Evolutionary conservation across 1,140 invertebrate species (phyloP).

Genomic region (Drosophila aff.): DNA sequence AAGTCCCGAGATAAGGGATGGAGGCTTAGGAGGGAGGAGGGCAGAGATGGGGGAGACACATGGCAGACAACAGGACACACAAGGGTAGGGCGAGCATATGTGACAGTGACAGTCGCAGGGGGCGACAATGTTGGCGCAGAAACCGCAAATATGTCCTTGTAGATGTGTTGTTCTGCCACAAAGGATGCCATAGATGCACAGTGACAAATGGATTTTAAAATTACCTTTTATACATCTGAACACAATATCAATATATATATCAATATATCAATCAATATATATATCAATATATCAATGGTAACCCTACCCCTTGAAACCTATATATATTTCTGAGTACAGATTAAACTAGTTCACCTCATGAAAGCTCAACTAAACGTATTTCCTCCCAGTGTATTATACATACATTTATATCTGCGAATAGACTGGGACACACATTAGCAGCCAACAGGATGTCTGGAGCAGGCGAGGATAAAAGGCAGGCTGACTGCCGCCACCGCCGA

Average conservation of each 20-base stretch:
- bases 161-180: constrained; percentile 53
- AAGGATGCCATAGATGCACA: constrained; percentile 33
- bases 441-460: constrained; percentile 66
- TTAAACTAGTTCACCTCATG: neutral
- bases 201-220: neutral
- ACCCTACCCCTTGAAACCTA: too few species aligned
- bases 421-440: constrained; percentile 56
- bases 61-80: constrained; percentile 32
- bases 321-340: neutral
- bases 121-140: constrained; percentile 77
- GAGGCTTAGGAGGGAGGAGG: neutral
- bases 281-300: neutral
- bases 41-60: constrained; percentile 8
- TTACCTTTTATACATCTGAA: too few species aligned
- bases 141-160: constrained; percentile 77
- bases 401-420: constrained; percentile 14
- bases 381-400: constrained; percentile 4
- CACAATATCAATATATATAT: too few species aligned
- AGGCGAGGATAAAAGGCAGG: constrained; percentile 50
- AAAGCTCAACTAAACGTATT: neutral
- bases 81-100: constrained; percentile 59
- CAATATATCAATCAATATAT: too few species aligned
- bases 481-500: constrained; percentile 56
- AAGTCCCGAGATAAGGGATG: constrained; percentile 37
- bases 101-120: constrained; percentile 70